These are phyloP conservation scores for Falco punctatus DNA, from an alignment of 2,113 vertebrate genomes.

Conservation along the genomic window DNA sequence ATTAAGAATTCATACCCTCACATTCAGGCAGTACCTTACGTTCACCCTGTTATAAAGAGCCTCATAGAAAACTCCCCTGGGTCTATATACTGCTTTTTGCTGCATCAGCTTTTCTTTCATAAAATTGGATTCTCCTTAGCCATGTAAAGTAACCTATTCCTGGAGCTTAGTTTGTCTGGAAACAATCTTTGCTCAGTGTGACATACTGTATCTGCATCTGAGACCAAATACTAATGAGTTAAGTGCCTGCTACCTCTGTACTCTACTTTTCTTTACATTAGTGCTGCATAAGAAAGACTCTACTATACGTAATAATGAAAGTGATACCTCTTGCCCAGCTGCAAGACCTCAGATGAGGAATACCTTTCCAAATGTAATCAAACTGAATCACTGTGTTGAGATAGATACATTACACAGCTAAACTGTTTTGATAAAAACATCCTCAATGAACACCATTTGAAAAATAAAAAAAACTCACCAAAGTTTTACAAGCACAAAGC, in stretches of 20 bases:
- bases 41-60: not conserved
- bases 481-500: not conserved
- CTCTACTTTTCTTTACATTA: not conserved
- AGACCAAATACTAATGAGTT: not conserved
- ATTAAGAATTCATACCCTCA: not conserved
- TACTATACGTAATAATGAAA: not conserved
- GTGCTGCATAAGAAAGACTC: not conserved
- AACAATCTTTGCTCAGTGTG: not conserved
- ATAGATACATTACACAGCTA: not conserved
- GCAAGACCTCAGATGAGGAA: not conserved
- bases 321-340: not conserved
- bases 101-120: not conserved
- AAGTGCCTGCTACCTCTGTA: not conserved
- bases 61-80: not conserved
- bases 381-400: not conserved
- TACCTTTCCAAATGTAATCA: not conserved
- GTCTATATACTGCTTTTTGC: not conserved
- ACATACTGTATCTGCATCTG: not conserved
- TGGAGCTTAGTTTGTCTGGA: not conserved
- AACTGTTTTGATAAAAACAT: not conserved
- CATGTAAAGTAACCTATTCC: not conserved
- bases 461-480: not conserved
- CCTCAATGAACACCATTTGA: not conserved
- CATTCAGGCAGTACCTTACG: not conserved
- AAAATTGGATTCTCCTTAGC: too few relatives aligned